phyloP scores from a whole-genome alignment of 2,888 invertebrate genomes.

The Brachypalpus laphriformis region DNA sequence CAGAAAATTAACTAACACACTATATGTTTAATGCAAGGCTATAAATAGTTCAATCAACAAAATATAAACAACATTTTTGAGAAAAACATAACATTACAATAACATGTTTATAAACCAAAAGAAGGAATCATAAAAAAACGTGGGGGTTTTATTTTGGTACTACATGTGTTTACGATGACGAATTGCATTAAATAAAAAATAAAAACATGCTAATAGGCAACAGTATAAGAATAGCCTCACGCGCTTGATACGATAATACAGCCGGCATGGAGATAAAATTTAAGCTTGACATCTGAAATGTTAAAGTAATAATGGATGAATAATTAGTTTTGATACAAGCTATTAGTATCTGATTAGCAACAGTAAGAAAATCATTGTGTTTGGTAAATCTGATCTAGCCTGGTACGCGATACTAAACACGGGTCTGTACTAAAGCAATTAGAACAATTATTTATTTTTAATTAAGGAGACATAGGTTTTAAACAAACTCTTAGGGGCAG shows the following conservation, averaged over 20 bases:
- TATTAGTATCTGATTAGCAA: not conserved
- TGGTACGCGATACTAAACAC: no score
- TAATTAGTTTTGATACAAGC: no score
- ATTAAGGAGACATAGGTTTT: no score
- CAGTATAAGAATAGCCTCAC: not conserved
- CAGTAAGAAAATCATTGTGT: not conserved
- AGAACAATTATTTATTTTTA: no score
- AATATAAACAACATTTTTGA: not conserved
- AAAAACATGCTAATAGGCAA: not conserved
- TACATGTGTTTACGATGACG: not conserved
- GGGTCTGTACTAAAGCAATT: no score
- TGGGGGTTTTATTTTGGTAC: not conserved
- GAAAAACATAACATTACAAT: not conserved
- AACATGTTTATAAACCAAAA: not conserved
- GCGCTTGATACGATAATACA: not conserved
- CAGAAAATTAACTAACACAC: no score
- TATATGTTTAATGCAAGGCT: no score
- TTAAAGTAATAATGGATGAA: no score
- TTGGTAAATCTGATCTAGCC: no score
- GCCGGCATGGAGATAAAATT: not conserved
- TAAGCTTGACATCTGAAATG: not conserved
- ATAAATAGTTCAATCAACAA: no score
- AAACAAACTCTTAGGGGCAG: no score
- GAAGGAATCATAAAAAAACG: not conserved
- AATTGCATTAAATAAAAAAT: not conserved